phyloP scores from a whole-genome alignment of 2,888 invertebrate species.

The Notodonta ziczac region DNA sequence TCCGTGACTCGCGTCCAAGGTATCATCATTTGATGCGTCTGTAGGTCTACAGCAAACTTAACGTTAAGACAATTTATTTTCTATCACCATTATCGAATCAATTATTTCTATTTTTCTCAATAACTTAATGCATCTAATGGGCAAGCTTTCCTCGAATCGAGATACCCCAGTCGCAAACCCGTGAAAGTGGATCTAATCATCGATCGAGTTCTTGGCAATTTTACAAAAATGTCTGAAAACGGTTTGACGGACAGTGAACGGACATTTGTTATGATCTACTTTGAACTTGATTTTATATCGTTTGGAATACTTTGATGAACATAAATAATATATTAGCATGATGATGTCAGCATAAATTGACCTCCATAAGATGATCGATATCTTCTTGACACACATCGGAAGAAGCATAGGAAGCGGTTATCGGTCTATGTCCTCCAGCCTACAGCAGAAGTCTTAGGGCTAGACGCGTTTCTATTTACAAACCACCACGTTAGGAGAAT shows the following conservation, averaged over 20 bases:
- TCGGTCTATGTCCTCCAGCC: no score
- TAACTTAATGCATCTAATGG: slow-evolving; percentile 7
- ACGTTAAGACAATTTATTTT: slow-evolving; percentile 7
- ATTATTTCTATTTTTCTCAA: slow-evolving; percentile 15
- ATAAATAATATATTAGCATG: no score
- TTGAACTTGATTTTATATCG: slow-evolving; percentile 2
- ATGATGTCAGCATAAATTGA: no score
- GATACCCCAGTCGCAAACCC: slow-evolving; percentile 30
- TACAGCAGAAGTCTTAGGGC: no score
- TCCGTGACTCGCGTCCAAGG: no score
- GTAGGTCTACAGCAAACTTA: no score
- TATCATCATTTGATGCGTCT: no score
- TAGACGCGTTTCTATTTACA: no score
- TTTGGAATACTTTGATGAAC: background rate
- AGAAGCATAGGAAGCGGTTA: no score
- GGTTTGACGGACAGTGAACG: slow-evolving; percentile 12
- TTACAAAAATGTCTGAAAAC: slow-evolving; percentile 53
- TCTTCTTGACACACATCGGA: no score
- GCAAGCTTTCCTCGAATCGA: slow-evolving; percentile 27
- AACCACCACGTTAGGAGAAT: no score
- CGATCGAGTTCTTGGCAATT: slow-evolving; percentile 47
- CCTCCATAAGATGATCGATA: no score
- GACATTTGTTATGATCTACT: slow-evolving; percentile 7
- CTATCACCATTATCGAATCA: slow-evolving; percentile 5
- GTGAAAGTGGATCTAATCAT: slow-evolving; percentile 68